phyloP scores from a whole-genome alignment of 1,140 invertebrate species.

The Drosophila simulans region DNA sequence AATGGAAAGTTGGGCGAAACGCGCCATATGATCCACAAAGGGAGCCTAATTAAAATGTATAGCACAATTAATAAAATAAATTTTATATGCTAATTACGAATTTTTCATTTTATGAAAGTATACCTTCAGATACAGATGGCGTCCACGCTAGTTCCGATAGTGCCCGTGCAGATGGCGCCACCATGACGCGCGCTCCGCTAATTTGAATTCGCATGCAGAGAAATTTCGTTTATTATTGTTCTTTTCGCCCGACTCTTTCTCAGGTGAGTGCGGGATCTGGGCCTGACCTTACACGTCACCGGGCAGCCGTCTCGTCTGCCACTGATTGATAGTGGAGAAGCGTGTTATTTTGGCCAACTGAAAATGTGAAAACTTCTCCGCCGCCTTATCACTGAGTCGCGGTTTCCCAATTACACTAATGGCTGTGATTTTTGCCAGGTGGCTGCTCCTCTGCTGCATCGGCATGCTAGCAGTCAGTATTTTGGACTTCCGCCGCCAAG shows the following conservation, averaged over 20 bases:
- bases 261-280: conserved; percentile 4
- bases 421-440: conserved; percentile 52
- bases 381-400: conserved; percentile 32
- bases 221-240: background rate
- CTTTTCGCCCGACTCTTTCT: background rate
- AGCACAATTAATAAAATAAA: background rate
- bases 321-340: conserved; percentile 72
- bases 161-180: conserved; percentile 32
- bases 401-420: conserved; percentile 66
- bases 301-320: background rate
- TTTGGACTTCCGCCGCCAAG: conserved; percentile 15
- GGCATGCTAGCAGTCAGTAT: conserved; percentile 41
- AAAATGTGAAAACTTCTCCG: conserved; percentile 16
- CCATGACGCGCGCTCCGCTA: conserved; percentile 11
- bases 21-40: background rate
- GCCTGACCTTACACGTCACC: conserved; percentile 10
- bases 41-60: background rate
- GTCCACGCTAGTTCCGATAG: background rate
- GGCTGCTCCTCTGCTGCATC: conserved; percentile 15
- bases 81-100: too few relatives aligned
- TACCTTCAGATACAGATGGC: too few relatives aligned
- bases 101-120: background rate
- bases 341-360: conserved; percentile 35
- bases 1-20: conserved; percentile 5
- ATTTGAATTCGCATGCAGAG: conserved; percentile 32